Conservation (phyloP, 2,113 vertebrate species). For the Passer montanus region DNA sequence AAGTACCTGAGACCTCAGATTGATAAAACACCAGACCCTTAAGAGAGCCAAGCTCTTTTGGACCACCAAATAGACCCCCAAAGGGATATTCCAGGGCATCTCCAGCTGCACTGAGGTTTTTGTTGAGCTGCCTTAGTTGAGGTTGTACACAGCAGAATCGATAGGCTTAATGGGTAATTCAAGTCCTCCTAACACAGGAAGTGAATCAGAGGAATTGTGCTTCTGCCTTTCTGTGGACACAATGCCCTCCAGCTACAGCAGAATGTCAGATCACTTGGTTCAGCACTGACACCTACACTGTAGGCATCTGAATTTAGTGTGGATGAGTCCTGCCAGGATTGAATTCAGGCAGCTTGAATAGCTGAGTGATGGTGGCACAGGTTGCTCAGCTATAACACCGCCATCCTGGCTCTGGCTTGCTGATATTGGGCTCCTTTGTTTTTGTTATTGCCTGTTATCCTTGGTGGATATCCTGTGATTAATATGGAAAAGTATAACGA, state of each 20-base stretch:
- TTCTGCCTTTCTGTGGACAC: not conserved
- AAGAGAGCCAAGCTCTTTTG: not conserved
- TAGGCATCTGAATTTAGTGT: not conserved
- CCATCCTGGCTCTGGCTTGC: not conserved
- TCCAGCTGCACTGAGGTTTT: not conserved
- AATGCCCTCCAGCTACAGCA: not conserved
- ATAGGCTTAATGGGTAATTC: not conserved
- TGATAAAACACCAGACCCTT: not conserved
- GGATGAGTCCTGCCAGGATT: not conserved
- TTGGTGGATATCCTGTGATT: not conserved
- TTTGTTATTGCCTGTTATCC: not conserved
- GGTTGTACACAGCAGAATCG: not conserved
- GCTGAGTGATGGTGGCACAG: not conserved
- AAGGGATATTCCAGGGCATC: not conserved
- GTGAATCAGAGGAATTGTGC: not conserved
- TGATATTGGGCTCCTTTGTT: not conserved
- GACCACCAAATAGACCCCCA: not conserved
- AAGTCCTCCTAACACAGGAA: not conserved
- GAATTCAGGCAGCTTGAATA: not conserved
- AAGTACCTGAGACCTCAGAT: not conserved
- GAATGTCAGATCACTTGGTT: not conserved
- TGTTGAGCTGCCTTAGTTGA: not conserved
- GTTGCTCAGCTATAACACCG: not conserved
- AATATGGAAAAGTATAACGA: not conserved
- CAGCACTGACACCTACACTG: not conserved